A percentile compares a stretch with the other conserved stretches of the same genome.
Evolutionary conservation across 2,797 vertebrate genomes (phyloP).

Genomic region (Spinus olivaceus): DNA sequence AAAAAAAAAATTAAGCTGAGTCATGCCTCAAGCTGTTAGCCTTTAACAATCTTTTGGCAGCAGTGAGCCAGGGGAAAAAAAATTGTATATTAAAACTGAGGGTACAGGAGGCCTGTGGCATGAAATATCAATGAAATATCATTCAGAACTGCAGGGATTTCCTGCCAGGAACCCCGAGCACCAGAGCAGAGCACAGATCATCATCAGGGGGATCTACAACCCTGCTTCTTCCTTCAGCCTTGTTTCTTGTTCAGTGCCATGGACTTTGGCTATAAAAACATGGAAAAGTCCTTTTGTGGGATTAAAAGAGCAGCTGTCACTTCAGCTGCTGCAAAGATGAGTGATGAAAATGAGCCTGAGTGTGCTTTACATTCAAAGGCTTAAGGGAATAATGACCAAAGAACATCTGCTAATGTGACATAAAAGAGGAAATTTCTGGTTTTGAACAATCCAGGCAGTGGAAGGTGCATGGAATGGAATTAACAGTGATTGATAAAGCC

Average conservation of each 20-base stretch:
- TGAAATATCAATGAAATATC: background rate
- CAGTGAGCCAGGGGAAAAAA: background rate
- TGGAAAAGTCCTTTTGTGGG: background rate
- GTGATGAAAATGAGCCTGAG: background rate
- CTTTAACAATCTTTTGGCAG: background rate
- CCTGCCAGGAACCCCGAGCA: accelerated
- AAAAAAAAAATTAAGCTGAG: background rate
- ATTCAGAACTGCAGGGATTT: background rate
- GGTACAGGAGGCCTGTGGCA: background rate
- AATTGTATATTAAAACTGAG: background rate
- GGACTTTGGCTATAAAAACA: background rate
- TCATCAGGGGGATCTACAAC: accelerated
- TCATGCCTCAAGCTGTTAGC: background rate
- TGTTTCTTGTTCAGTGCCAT: background rate
- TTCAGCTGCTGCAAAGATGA: background rate
- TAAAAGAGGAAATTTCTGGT: background rate
- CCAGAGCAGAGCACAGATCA: background rate
- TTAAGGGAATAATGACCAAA: background rate
- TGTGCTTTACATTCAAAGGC: background rate
- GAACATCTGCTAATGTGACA: slow-evolving; percentile 1
- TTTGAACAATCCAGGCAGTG: background rate
- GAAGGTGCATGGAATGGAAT: background rate
- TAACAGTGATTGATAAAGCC: background rate
- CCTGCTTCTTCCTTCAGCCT: background rate
- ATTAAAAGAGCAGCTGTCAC: background rate